A percentile compares a stretch with the other conserved stretches of the same genome.
Evolutionary conservation across 2,113 vertebrate species (phyloP).

Genomic region (Myrmecophaga tridactyla): DNA sequence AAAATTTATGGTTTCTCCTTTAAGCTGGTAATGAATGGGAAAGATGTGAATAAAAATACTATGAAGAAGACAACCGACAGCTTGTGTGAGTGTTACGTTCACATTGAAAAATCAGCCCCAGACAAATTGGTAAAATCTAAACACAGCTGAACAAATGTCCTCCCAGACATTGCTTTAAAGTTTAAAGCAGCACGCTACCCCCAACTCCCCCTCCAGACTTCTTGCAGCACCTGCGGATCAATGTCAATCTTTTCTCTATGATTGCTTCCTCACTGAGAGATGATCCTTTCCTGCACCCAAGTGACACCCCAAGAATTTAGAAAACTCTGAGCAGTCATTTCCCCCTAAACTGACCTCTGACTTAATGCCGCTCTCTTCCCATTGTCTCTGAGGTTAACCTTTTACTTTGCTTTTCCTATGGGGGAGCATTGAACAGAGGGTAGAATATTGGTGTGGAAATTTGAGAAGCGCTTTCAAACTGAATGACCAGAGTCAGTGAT

Average conservation of each 20-base stretch:
- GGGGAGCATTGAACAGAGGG: not conserved
- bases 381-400: not conserved
- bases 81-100: not conserved
- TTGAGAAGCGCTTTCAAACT: accelerated
- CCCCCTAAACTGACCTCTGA: not conserved
- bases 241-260: not conserved
- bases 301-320: not conserved
- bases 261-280: not conserved
- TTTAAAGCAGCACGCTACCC: not conserved
- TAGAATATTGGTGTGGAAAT: not conserved
- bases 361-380: not conserved
- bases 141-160: not conserved
- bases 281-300: not conserved
- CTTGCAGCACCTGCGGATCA: not conserved
- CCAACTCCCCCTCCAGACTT: not conserved
- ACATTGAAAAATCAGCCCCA: not conserved
- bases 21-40: not conserved
- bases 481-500: no score
- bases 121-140: not conserved
- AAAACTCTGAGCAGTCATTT: not conserved
- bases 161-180: not conserved
- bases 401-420: not conserved
- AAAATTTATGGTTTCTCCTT: not conserved
- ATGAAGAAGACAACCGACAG: accelerated
- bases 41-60: not conserved